Percentiles rank a stretch among this genome's conserved stretches.
Evolutionary conservation across 2,888 invertebrate species (phyloP).

Genomic region (Nycteola revayana): DNA sequence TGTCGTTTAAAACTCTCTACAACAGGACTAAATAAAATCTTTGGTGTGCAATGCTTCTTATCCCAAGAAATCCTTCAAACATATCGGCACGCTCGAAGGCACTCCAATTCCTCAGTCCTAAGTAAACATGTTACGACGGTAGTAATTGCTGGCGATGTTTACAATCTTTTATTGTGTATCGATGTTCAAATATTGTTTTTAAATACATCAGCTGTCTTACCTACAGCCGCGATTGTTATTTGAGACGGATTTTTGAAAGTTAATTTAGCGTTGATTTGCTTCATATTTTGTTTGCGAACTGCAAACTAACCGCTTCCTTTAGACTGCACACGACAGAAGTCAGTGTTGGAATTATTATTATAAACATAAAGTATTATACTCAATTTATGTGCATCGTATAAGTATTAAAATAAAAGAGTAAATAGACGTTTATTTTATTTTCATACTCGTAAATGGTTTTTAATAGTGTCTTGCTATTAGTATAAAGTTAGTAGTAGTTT

Average conservation of each 20-base stretch:
- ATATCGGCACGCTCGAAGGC: slow-evolving; percentile 74
- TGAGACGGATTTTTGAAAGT: slow-evolving; percentile 52
- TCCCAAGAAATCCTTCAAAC: slow-evolving; percentile 63
- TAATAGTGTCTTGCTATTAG: no score
- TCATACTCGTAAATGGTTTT: no score
- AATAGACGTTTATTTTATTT: no score
- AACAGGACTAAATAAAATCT: slow-evolving; percentile 17
- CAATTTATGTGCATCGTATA: no score
- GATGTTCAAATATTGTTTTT: slow-evolving; percentile 76
- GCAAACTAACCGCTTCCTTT: slow-evolving; percentile 20
- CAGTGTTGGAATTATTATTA: no score
- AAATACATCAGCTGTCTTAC: slow-evolving; percentile 73
- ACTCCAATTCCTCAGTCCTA: slow-evolving; percentile 80
- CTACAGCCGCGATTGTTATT: slow-evolving; percentile 68
- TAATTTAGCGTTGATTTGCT: slow-evolving; percentile 70
- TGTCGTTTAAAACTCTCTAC: slow-evolving; percentile 21
- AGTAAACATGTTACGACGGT: slow-evolving; percentile 76
- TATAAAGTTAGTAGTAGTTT: no score
- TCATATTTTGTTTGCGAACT: slow-evolving; percentile 40
- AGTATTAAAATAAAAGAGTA: no score
- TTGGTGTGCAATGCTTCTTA: slow-evolving; percentile 22
- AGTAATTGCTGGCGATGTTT: slow-evolving; percentile 79
- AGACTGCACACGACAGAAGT: slow-evolving; percentile 20
- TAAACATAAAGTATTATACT: no score
- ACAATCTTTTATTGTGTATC: slow-evolving; percentile 79